A percentile compares a stretch with the other conserved stretches of the same genome.
Conservation (phyloP, 2,888 invertebrate species). For the Oscheius sp. region DNA sequence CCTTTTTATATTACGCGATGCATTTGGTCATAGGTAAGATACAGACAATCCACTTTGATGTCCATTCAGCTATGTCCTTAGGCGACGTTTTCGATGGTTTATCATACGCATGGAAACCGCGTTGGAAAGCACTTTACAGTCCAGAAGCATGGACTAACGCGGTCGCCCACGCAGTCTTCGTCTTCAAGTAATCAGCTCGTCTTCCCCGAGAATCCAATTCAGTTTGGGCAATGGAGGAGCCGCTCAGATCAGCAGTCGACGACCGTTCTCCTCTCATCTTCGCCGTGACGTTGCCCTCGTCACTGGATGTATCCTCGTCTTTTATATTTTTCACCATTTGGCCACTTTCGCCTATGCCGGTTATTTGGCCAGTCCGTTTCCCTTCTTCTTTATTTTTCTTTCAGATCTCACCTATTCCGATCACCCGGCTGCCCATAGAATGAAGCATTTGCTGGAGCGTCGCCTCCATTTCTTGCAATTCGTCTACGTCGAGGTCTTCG, state of each 20-base stretch:
- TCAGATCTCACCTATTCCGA: constrained; percentile 8
- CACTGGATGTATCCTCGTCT: neutral
- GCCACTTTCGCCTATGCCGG: constrained; percentile 11
- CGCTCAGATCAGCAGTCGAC: neutral
- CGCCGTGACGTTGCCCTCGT: neutral
- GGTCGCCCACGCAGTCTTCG: neutral
- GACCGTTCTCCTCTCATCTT: neutral
- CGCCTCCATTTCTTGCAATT: constrained; percentile 14
- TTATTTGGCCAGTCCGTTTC: constrained; percentile 4
- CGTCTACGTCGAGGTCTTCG: neutral
- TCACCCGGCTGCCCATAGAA: neutral
- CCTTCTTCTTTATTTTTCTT: neutral
- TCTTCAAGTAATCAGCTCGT: neutral
- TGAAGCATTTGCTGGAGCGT: constrained; percentile 1
- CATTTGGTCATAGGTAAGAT: neutral
- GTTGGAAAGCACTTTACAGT: neutral
- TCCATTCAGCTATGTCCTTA: neutral
- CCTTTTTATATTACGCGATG: neutral
- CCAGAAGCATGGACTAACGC: constrained; percentile 14
- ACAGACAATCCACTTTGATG: too few relatives aligned
- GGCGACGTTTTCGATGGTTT: neutral
- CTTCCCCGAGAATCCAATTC: neutral
- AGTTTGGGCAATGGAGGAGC: constrained; percentile 9
- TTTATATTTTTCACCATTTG: neutral
- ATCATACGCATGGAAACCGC: neutral